Percentiles rank a stretch among this genome's conserved stretches.
Evolutionary conservation across 2,797 vertebrate species (phyloP).

Genomic region (Lutjanus campechanus): DNA sequence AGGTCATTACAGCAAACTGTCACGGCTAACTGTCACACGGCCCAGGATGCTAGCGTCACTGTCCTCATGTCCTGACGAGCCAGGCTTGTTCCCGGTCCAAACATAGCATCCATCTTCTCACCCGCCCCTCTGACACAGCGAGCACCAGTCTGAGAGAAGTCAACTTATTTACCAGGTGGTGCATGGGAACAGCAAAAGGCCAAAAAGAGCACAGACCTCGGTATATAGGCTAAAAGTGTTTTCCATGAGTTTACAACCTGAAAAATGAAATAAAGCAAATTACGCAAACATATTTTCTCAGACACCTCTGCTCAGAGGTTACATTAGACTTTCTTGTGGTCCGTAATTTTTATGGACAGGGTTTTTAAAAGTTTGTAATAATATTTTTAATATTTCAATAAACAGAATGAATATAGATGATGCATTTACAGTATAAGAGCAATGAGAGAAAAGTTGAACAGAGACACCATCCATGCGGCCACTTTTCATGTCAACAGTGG

Average conservation of each 20-base stretch:
- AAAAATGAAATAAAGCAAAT: not conserved
- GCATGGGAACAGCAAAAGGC: slow-evolving; percentile 25
- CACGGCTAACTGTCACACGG: slow-evolving; percentile 78
- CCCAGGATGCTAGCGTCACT: slow-evolving; percentile 70
- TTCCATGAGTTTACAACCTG: not conserved
- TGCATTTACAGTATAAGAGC: too few species aligned
- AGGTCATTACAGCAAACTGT: slow-evolving; percentile 86
- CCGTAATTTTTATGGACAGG: not conserved
- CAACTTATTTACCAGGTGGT: slow-evolving; percentile 57
- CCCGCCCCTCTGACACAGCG: slow-evolving; percentile 53
- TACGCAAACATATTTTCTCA: not conserved
- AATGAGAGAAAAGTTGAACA: too few species aligned
- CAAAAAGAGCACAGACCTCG: slow-evolving; percentile 3
- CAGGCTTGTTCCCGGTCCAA: slow-evolving; percentile 71
- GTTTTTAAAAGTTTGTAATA: too few species aligned
- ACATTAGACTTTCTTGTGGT: too few species aligned
- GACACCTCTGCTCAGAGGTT: not conserved
- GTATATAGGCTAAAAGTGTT: not conserved
- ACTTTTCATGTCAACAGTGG: too few species aligned
- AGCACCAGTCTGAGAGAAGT: slow-evolving; percentile 53
- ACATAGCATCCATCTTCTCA: slow-evolving; percentile 78
- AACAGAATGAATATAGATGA: too few species aligned
- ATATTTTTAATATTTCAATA: too few species aligned
- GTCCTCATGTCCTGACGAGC: slow-evolving; percentile 70
- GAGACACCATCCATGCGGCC: too few species aligned